These are phyloP conservation scores for Eurystomus glaucurus DNA, from an alignment of 2,797 vertebrate genomes.

Conservation along the genomic window DNA sequence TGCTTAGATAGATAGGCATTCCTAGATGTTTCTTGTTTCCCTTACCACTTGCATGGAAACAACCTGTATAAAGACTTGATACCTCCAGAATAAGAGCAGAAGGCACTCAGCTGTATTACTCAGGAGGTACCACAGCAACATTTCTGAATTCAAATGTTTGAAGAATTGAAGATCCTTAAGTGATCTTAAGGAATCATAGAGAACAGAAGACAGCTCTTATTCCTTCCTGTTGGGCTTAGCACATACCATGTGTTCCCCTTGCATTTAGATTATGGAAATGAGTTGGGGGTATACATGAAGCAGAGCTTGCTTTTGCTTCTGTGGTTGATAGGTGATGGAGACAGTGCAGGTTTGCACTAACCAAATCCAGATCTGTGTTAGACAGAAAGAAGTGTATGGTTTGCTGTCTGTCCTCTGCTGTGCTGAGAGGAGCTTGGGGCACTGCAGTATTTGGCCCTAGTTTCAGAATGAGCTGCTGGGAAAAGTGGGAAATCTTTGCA, in stretches of 20 bases:
- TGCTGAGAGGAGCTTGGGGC: neutral
- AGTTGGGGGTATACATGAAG: rapidly evolving
- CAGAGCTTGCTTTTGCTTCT: neutral
- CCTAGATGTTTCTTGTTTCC: neutral
- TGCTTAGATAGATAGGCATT: neutral
- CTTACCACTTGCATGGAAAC: rapidly evolving
- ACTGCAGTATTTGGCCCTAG: rapidly evolving
- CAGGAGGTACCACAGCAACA: neutral
- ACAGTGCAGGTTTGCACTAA: neutral
- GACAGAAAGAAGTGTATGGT: rapidly evolving
- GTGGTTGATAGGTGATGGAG: neutral
- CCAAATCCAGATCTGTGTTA: rapidly evolving
- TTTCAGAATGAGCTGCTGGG: neutral
- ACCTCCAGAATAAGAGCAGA: neutral
- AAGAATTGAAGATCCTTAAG: too few species aligned
- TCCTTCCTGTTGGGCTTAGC: neutral
- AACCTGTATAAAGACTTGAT: neutral
- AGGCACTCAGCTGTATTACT: neutral
- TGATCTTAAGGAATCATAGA: neutral
- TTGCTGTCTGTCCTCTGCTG: neutral
- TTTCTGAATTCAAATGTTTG: neutral
- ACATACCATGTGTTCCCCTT: rapidly evolving
- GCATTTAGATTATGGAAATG: neutral
- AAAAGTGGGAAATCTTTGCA: neutral
- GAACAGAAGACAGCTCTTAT: neutral